These are phyloP conservation scores for Oophaga pumilio DNA, from an alignment of 2,113 vertebrate species.

Conservation along the genomic window DNA sequence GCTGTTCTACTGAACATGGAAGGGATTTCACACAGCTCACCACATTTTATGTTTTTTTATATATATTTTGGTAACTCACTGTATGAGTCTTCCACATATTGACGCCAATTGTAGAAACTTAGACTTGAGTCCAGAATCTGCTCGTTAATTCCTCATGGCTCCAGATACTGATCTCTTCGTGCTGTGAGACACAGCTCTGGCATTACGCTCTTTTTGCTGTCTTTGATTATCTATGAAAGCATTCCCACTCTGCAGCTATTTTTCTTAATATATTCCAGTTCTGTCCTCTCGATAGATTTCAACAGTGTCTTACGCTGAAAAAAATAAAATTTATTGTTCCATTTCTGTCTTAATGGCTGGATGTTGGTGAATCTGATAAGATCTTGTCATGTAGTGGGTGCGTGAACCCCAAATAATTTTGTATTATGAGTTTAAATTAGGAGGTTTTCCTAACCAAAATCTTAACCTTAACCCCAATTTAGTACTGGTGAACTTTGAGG, in stretches of 20 bases:
- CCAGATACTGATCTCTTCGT: slow-evolving; percentile 45
- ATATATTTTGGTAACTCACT: slow-evolving; percentile 10
- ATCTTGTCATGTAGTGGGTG: not conserved
- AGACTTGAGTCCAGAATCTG: slow-evolving; percentile 33
- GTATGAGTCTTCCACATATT: not conserved
- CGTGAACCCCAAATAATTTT: not conserved
- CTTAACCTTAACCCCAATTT: not conserved
- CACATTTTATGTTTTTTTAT: slow-evolving; percentile 1
- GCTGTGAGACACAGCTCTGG: slow-evolving; percentile 45
- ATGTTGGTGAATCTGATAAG: not conserved
- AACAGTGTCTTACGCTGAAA: not conserved
- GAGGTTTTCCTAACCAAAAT: not conserved
- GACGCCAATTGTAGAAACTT: slow-evolving; percentile 38
- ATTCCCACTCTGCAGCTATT: slow-evolving; percentile 33
- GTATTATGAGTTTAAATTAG: too few species aligned
- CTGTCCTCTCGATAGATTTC: slow-evolving; percentile 10
- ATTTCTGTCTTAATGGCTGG: slow-evolving; percentile 2
- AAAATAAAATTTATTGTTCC: not conserved
- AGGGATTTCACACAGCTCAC: not conserved
- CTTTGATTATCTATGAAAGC: slow-evolving; percentile 52
- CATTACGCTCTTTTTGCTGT: slow-evolving; percentile 37
- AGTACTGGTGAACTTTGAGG: not conserved
- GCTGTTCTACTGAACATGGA: not conserved
- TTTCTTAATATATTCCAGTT: slow-evolving; percentile 48
- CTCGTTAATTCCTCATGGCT: slow-evolving; percentile 46